Evolutionary conservation across 2,113 vertebrate genomes (phyloP).

Genomic region (Apeltes quadracus): DNA sequence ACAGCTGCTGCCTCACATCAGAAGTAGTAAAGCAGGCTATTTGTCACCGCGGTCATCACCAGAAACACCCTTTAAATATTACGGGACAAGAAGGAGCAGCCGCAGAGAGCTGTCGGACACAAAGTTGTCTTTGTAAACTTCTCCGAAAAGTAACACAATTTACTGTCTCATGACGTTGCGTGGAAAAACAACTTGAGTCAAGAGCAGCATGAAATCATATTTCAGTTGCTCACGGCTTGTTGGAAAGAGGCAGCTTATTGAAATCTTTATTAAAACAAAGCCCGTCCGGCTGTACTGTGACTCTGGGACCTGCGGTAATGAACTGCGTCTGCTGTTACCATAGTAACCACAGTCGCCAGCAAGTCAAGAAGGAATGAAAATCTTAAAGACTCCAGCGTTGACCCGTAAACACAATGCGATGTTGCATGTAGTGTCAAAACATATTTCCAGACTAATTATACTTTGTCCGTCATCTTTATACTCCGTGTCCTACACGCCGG

Average conservation of each 20-base stretch:
- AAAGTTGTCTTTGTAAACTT: neutral
- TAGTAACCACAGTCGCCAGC: neutral
- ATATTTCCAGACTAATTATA: neutral
- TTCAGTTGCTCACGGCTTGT: neutral
- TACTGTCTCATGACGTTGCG: neutral
- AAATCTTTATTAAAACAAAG: neutral
- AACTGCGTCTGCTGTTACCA: conserved; percentile 12
- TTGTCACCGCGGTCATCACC: neutral
- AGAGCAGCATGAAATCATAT: neutral
- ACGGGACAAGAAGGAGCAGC: neutral
- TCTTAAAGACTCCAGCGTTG: neutral
- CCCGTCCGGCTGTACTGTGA: neutral
- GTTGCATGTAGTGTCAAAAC: neutral
- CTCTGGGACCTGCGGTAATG: neutral
- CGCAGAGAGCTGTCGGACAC: neutral
- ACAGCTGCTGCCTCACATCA: neutral
- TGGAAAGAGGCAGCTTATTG: conserved; percentile 1
- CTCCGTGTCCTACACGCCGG: neutral
- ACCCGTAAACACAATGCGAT: neutral
- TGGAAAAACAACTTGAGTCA: neutral
- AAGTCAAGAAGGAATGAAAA: neutral
- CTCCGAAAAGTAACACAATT: neutral
- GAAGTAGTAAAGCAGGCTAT: neutral
- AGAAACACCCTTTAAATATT: neutral
- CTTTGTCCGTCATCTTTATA: neutral